Conservation (phyloP, 2,888 invertebrate species). For the Drosophila emarginata region DNA sequence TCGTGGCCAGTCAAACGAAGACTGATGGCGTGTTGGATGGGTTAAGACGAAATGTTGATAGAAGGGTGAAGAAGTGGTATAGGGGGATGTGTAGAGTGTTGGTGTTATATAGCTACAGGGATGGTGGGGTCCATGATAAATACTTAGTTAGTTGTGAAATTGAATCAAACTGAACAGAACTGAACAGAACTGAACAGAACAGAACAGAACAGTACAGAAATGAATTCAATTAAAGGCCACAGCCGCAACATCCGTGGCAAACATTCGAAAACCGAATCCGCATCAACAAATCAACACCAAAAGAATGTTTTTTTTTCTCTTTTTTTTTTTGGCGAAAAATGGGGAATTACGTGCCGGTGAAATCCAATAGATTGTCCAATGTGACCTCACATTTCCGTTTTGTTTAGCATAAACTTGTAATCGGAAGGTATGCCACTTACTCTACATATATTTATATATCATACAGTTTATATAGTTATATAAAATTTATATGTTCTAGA, state of each 20-base stretch:
- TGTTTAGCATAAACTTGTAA: neutral
- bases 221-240: slow-evolving; percentile 38
- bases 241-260: slow-evolving; percentile 10
- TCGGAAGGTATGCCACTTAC: slow-evolving; percentile 9
- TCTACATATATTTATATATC: neutral
- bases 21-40: neutral
- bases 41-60: neutral
- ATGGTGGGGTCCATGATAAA: slow-evolving; percentile 4
- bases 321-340: neutral
- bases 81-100: too few relatives aligned
- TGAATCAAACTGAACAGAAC: slow-evolving; percentile 12
- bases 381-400: slow-evolving; percentile 19
- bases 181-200: neutral
- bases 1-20: slow-evolving; percentile 27
- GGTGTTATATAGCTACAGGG: too few relatives aligned
- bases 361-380: slow-evolving; percentile 14
- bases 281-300: slow-evolving; percentile 21
- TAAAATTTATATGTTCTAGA: too few relatives aligned
- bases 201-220: slow-evolving; percentile 4
- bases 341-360: slow-evolving; percentile 32
- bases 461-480: too few relatives aligned
- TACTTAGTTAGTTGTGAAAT: slow-evolving; percentile 21
- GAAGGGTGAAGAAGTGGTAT: neutral
- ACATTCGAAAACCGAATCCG: neutral
- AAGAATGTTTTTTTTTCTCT: slow-evolving; percentile 6